phyloP scores from a whole-genome alignment of 1,140 invertebrate genomes.

The Chrysoperla carnea region DNA sequence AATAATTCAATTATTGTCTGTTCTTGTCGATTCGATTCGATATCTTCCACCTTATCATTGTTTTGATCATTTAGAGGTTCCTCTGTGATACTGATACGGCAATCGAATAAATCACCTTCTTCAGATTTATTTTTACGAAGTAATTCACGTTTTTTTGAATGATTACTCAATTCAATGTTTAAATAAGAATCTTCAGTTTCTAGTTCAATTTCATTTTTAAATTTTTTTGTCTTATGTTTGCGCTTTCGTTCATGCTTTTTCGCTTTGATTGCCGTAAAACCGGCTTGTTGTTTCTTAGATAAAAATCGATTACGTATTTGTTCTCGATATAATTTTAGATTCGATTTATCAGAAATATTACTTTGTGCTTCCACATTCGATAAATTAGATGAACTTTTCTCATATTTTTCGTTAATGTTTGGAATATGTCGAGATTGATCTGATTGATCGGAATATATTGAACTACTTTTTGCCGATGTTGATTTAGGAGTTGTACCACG shows the following conservation, averaged over 20 bases:
- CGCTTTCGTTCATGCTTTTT: neutral
- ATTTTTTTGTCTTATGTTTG: neutral
- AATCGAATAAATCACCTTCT: neutral
- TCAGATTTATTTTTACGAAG: neutral
- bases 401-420: neutral
- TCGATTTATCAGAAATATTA: slow-evolving; percentile 1
- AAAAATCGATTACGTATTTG: neutral
- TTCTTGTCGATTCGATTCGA: neutral
- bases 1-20: neutral
- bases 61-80: too few species aligned
- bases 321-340: neutral
- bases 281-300: slow-evolving; percentile 1
- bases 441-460: neutral
- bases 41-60: too few species aligned
- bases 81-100: too few species aligned
- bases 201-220: neutral
- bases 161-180: neutral
- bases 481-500: too few species aligned
- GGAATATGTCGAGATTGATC: neutral
- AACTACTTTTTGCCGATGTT: neutral
- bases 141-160: neutral
- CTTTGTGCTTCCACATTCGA: neutral
- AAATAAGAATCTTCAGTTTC: neutral
- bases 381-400: neutral
- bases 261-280: neutral